Evolutionary conservation across 2,888 invertebrate genomes (phyloP), one percentile per base, ranked within the genome.

Genomic region (Drosophila emarginata): DNA sequence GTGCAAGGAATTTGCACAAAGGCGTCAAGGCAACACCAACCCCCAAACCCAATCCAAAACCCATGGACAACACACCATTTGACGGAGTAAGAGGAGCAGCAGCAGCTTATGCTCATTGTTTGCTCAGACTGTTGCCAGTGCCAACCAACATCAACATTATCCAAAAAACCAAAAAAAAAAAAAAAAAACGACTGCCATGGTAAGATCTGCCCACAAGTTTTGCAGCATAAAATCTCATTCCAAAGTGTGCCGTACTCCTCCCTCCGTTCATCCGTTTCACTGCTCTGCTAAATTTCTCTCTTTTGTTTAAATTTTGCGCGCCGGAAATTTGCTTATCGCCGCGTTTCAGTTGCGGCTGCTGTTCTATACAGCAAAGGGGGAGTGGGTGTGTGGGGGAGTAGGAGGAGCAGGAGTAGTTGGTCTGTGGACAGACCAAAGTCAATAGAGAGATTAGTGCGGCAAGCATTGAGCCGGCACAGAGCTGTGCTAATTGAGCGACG

Each of bases 301-400:
- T 79, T 74, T 86, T 86, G 85, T 88, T 88, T 88, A 79, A 87
- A 84, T 78, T 88, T 81, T 78, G 77, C 69, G 76, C 78, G 69
- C 78, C 74, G 79, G 87, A 85, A 88, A 86, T 88, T 84, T 88
- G 89, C 85, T 88, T 86, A 86, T 89, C 88, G 75, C 67, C 79
- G 71, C 69, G 66, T 76, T 79, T 79, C 85, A 87, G 81, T 69
- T 76, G 74, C 67, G 67, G 72, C 68, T 64, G 64, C 45, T 28
- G 21, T 15, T 67, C 45, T 51, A 15, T 18, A 50, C 9, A 2
- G 11, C 32, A 7, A 52, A 7, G 45, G 40, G 26, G 28, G 14
- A 23, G 28, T n/a, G n/a, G n/a, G n/a, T n/a, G n/a, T n/a, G n/a
- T n/a, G n/a, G n/a, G n/a, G n/a, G n/a, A n/a, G n/a, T n/a, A n/a